Evolutionary conservation across 1,140 invertebrate genomes (phyloP).

Genomic region (Hylaeus anthracinus): DNA sequence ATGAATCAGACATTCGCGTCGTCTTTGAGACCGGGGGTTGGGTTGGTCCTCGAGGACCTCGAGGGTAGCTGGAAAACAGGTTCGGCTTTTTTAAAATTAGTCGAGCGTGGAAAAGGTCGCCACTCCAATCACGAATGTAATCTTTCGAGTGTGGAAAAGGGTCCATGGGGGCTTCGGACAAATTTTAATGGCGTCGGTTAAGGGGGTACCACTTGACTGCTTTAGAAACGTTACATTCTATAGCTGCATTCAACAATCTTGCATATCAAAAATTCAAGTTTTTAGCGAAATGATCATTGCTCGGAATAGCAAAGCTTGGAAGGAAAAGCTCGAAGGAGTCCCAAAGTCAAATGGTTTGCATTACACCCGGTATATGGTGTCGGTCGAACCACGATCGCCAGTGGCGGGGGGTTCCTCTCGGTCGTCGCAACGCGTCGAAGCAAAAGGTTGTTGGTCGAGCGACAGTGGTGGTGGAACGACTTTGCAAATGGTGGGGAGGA

Average conservation of each 20-base stretch:
- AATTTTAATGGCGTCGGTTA: conserved; percentile 44
- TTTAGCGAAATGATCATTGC: no score
- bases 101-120: conserved; percentile 36
- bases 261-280: no score
- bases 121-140: background rate
- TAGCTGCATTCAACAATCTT: no score
- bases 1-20: background rate
- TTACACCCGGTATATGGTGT: conserved; percentile 37
- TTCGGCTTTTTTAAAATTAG: conserved; percentile 39
- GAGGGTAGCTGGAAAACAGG: conserved; percentile 11
- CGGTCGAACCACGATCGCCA: background rate
- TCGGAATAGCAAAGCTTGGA: no score
- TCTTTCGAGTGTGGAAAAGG: conserved; percentile 7
- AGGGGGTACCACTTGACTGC: background rate
- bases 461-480: conserved; percentile 8
- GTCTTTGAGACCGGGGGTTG: conserved; percentile 5
- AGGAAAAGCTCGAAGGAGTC: no score
- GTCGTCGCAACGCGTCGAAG: conserved; percentile 35
- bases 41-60: background rate
- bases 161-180: background rate
- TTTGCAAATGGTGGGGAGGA: conserved; percentile 23
- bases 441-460: conserved; percentile 37
- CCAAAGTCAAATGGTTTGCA: no score
- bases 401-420: conserved; percentile 38
- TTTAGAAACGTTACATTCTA: background rate